These are phyloP conservation scores for Pygathrix nemaeus DNA, from an alignment of 2,113 vertebrate genomes.

Conservation along the genomic window DNA sequence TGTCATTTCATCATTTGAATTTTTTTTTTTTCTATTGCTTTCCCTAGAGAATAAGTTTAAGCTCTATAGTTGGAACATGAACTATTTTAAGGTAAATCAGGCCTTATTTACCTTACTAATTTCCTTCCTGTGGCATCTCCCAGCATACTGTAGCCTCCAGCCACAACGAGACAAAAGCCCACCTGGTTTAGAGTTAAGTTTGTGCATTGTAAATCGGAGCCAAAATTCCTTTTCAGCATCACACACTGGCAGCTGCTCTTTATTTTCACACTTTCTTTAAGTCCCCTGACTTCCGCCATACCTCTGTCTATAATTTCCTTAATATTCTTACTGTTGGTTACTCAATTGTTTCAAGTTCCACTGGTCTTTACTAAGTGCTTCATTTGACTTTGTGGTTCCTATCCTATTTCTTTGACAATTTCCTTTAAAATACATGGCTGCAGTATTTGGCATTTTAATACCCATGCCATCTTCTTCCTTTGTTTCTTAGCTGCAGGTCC, in stretches of 20 bases:
- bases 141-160: neutral
- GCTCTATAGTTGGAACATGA: neutral
- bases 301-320: neutral
- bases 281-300: neutral
- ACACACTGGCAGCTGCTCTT: neutral
- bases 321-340: neutral
- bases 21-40: constrained; percentile 16
- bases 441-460: neutral
- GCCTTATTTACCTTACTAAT: neutral
- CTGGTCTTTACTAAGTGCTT: neutral
- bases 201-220: neutral
- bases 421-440: neutral
- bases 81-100: neutral
- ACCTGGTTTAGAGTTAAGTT: neutral
- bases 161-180: neutral
- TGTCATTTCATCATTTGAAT: neutral
- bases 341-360: neutral
- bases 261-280: neutral
- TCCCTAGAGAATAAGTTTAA: neutral
- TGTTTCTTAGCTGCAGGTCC: neutral
- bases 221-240: neutral
- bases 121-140: neutral
- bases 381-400: neutral
- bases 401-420: neutral
- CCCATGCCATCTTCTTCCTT: neutral